Conservation (phyloP, 2,888 invertebrate species). For the Trichogramma dendrolimi region DNA sequence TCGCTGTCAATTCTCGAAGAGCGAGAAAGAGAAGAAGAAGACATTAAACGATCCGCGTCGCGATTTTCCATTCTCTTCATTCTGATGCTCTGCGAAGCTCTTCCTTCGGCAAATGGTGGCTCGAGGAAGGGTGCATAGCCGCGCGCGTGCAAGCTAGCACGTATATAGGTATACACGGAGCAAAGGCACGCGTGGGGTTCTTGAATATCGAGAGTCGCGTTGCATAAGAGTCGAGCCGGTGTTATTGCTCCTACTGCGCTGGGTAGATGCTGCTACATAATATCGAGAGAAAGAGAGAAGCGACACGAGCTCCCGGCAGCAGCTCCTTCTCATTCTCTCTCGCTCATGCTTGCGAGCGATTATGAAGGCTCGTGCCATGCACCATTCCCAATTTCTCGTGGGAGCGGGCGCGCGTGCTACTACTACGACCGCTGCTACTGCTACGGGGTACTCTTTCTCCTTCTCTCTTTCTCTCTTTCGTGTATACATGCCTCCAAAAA, state of each 20-base stretch:
- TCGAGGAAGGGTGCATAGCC: background rate
- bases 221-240: constrained; percentile 22
- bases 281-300: constrained; percentile 19
- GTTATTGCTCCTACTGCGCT: constrained; percentile 9
- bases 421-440: no score
- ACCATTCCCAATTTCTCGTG: constrained; percentile 34
- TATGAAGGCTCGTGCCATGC: constrained; percentile 19
- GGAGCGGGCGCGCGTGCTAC: constrained; percentile 27
- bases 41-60: no score
- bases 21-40: no score
- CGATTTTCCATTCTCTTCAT: no score
- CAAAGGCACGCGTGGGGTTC: constrained; percentile 17
- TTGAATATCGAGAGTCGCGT: constrained; percentile 32
- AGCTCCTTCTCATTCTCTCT: constrained; percentile 19
- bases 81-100: no score
- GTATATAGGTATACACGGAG: background rate
- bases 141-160: constrained; percentile 5
- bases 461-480: background rate
- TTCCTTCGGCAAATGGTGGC: no score
- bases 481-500: constrained; percentile 22
- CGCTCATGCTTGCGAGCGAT: constrained; percentile 39
- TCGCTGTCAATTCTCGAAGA: no score
- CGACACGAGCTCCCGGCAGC: constrained; percentile 4
- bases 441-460: constrained; percentile 11
- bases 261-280: constrained; percentile 17